Base-by-base conservation (phyloP, 1,140 invertebrate species). In the Temnothorax longispinosus region DNA sequence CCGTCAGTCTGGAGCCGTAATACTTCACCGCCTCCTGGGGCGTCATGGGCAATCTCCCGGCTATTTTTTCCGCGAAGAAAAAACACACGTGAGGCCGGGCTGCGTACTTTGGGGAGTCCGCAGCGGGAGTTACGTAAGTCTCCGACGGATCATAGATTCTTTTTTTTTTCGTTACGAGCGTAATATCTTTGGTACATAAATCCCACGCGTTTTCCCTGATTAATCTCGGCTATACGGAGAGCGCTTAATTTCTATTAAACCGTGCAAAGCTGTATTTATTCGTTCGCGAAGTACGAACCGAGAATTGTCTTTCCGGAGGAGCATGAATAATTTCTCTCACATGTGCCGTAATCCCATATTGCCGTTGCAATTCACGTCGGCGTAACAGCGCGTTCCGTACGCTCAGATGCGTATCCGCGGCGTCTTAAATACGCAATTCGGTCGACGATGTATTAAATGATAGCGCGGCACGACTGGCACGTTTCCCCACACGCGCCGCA, bases 1-100 rank as follows among this genome's bases (percentile, higher is more conserved):
- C 98, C n/a, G 98, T 98, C 87, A 99, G 95, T 85, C 97, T 96
- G 71, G 97, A 97, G 64, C 98, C 97, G 94, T 98, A 98, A 87
- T 97, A 96, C 92, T 97, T 97, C 52, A 98, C 96, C 54, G 98
- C 97, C 94, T 98, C 98, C 87, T 94, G 92, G 41, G 94, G 93
- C 86, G 95, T 95, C 94, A 95, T 95, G 89, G 95, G 95, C 90
- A 95, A 91, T 94, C 92, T 94, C 88, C 93, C 90, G 87, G 93
- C 94, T 95, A 75, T 62, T 77, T 88, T 87, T 86, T 62, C 18
- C 32, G 11, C 62, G 27, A 58, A 18, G 47, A 13, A 74, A 87
- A 64, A 60, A 67, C 15, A 32, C 41, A 35, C 50, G 54, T 62
- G n/a, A 47, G 27, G 13, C 62, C 13, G 18, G 18, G 15, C 13